Evolutionary conservation across 2,113 vertebrate genomes (phyloP), one percentile per base, ranked within the genome.

Genomic region (Seriola rivoliana): DNA sequence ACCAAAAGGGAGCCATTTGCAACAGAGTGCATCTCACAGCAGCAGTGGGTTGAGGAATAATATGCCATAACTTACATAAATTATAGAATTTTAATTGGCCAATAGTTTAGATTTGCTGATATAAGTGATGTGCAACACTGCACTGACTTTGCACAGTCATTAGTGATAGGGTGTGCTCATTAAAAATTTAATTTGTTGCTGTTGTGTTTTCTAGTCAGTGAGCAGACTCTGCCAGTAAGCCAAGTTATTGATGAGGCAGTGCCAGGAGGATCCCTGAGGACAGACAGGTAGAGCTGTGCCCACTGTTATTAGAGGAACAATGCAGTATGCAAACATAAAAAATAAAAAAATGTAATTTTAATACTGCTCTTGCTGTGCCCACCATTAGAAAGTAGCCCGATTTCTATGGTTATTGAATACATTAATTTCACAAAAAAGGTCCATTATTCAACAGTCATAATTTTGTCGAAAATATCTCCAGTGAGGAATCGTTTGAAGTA

Each of bases 201-300:
- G 44, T 82, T 65, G 58, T 77, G 70, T 78, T 85, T 71, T 85
- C 65, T 76, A 85, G 84, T 75, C 81, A 65, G 75, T 52, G 79
- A 91, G 79, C 82, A 82, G 80, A 70, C 52, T 65, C 44, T 82
- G 52, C 68, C 84, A 85, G 84, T 70, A 40, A 75, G 66, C 89
- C 82, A 69, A 71, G 89, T 88, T 90, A 92, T 88, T 88, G 89
- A 92, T 87, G 91, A 89, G 60, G 69, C 75, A 78, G 75, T 82
- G 84, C 87, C 85, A 91, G 85, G 67, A 82, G 36, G 69, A 76
- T 90, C 82, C 86, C 89, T 21, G 80, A 87, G 87, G 84, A 88
- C 68, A 77, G 69, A 62, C 78, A 84, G 87, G 88, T 85, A 80
- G 82, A 81, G 80, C 85, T 71, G 55, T 78, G 84, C 85, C 86